Percentiles rank a stretch among this genome's conserved stretches.
Evolutionary conservation across 2,113 vertebrate genomes (phyloP).

Genomic region (Nannospalax galili): DNA sequence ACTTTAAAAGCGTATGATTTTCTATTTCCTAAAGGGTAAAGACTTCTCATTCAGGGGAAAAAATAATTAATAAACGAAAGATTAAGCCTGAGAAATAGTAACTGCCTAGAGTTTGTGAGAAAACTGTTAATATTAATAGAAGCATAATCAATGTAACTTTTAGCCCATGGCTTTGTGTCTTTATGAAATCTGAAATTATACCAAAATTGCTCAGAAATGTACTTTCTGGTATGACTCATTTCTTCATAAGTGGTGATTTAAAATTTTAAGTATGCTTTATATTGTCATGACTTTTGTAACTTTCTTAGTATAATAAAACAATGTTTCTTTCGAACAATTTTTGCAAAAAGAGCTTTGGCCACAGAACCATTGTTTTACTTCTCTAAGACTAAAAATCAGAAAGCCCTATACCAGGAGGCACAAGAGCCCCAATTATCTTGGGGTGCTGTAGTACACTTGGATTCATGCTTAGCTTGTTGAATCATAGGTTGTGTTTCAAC

Average conservation of each 20-base stretch:
- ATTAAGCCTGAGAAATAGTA: neutral
- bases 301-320: neutral
- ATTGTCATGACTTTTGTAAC: neutral
- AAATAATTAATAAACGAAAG: neutral
- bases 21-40: neutral
- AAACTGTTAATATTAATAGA: neutral
- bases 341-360: neutral
- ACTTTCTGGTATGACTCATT: conserved; percentile 42
- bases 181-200: neutral
- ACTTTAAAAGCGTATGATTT: neutral
- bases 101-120: neutral
- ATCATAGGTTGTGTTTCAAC: neutral
- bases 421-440: neutral
- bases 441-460: neutral
- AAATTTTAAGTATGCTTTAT: neutral
- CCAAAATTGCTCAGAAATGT: conserved; percentile 20
- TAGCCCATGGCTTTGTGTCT: neutral
- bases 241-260: conserved; percentile 34
- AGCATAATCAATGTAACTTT: neutral
- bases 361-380: neutral
- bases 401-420: neutral
- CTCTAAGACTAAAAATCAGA: neutral
- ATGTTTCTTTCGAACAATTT: neutral
- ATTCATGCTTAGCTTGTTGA: neutral
- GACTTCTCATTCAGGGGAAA: neutral